These are phyloP conservation scores for Butorides virescens DNA, from an alignment of 2,113 vertebrate genomes.

Conservation along the genomic window DNA sequence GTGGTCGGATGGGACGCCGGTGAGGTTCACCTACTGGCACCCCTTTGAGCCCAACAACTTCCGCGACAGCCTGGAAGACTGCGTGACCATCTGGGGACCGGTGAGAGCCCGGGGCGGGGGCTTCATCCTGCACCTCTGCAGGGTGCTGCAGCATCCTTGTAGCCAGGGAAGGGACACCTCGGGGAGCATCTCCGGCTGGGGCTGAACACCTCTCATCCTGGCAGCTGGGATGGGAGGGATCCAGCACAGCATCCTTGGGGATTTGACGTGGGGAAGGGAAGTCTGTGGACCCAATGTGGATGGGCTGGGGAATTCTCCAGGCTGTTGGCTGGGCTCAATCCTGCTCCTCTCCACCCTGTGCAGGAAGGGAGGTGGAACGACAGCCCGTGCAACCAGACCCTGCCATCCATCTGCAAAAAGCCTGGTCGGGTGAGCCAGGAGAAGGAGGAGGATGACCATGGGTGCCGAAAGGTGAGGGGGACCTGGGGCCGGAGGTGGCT, in stretches of 20 bases:
- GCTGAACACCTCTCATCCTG: background rate
- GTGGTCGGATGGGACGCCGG: slow-evolving; percentile 91
- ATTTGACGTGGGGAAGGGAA: background rate
- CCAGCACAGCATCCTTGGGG: background rate
- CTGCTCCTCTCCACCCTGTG: background rate
- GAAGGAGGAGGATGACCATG: slow-evolving; percentile 81
- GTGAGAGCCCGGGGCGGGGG: slow-evolving; percentile 74
- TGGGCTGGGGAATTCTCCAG: background rate
- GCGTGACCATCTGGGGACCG: slow-evolving; percentile 93
- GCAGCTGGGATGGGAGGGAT: background rate
- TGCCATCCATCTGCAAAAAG: slow-evolving; percentile 96
- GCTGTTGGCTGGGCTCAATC: background rate
- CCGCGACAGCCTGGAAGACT: slow-evolving; percentile 91
- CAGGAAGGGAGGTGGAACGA: slow-evolving; percentile 97
- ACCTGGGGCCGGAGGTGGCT: background rate
- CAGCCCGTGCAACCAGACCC: slow-evolving; percentile 92
- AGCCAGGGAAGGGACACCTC: background rate
- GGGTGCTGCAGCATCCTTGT: fast-evolving
- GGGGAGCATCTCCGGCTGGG: background rate
- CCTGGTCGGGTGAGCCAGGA: slow-evolving; percentile 82
- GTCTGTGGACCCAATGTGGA: background rate
- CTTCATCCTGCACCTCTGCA: background rate
- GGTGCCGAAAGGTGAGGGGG: slow-evolving; percentile 86
- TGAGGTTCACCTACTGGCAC: slow-evolving; percentile 96
- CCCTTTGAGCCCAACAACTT: slow-evolving; percentile 98